A percentile compares a stretch with the other conserved stretches of the same genome.
Conservation (phyloP, 2,888 invertebrate species). For the Brachypalpus laphriformis region DNA sequence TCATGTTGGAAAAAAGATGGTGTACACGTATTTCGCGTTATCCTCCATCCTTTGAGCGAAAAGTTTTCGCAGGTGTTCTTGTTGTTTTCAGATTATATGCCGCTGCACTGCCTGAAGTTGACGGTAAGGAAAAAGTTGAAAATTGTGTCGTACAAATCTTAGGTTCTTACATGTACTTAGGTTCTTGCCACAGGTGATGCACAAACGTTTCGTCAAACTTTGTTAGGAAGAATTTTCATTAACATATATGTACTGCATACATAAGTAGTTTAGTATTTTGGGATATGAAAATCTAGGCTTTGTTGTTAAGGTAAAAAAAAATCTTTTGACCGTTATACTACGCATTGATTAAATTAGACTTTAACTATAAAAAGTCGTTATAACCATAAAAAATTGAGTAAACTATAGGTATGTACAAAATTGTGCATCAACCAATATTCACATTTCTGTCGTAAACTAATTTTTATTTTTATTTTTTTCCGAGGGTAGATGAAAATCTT, state of each 20-base stretch:
- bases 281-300: too few species aligned
- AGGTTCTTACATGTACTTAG: neutral
- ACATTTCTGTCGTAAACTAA: too few species aligned
- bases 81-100: neutral
- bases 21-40: neutral
- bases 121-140: neutral
- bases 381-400: too few species aligned
- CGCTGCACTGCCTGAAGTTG: slow-evolving; percentile 1
- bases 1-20: neutral
- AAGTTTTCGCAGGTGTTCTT: too few species aligned
- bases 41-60: neutral
- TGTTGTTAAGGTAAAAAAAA: too few species aligned
- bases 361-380: too few species aligned
- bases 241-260: neutral
- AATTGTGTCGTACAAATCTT: neutral
- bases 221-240: neutral
- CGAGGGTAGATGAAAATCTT: too few species aligned
- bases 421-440: too few species aligned
- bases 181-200: neutral
- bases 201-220: neutral
- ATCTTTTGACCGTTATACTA: too few species aligned
- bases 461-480: too few species aligned
- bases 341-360: too few species aligned
- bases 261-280: neutral
- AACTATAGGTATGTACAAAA: too few species aligned